Conservation (phyloP, 2,888 invertebrate genomes). For the Sisyra terminalis region DNA sequence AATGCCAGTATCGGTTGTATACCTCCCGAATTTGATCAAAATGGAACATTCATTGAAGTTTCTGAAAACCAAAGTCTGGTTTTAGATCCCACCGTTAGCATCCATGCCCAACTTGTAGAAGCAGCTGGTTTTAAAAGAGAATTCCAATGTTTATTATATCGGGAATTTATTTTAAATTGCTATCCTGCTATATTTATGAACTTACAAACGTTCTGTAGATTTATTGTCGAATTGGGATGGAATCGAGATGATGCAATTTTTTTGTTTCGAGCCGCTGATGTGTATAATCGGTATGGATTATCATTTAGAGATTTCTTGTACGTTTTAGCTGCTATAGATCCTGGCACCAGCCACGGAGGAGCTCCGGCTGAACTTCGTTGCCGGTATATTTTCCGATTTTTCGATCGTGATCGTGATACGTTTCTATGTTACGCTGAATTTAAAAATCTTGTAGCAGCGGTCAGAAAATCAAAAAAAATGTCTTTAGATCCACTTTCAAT, state of each 20-base stretch:
- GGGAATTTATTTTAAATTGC: constrained; percentile 21
- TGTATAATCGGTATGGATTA: constrained; percentile 30
- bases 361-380: constrained; percentile 48
- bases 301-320: constrained; percentile 38
- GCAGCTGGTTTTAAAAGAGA: constrained; percentile 19
- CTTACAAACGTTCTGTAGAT: constrained; percentile 31
- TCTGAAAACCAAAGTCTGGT: constrained; percentile 17
- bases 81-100: constrained; percentile 13
- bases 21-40: constrained; percentile 1
- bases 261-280: constrained; percentile 41
- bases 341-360: constrained; percentile 44
- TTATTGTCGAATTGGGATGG: constrained; percentile 39
- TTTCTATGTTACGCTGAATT: constrained; percentile 39
- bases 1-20: background rate
- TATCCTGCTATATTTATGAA: constrained; percentile 42
- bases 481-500: constrained; percentile 34
- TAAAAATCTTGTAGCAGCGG: constrained; percentile 35
- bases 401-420: constrained; percentile 34
- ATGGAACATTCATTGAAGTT: constrained; percentile 16
- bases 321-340: constrained; percentile 47
- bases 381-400: constrained; percentile 50
- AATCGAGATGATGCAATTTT: constrained; percentile 25
- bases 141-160: constrained; percentile 12
- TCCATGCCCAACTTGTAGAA: constrained; percentile 18
- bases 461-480: constrained; percentile 33